phyloP scores from a whole-genome alignment of 2,888 invertebrate species.

The Ectobius pallidus region DNA sequence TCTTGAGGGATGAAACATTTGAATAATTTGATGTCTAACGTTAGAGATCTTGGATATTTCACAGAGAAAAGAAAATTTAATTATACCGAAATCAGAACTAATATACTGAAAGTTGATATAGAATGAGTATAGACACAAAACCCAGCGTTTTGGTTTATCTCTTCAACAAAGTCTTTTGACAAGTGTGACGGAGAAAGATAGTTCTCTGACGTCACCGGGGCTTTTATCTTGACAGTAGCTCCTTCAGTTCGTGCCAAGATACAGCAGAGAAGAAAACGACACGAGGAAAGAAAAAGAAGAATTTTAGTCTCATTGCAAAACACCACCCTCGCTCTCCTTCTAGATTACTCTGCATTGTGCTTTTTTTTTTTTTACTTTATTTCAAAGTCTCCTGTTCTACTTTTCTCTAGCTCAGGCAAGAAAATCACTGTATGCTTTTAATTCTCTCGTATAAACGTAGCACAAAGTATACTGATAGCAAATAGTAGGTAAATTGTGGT shows the following conservation, averaged over 20 bases:
- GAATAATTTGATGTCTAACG: too few relatives aligned
- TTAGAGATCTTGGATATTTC: too few relatives aligned
- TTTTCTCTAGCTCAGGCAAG: too few relatives aligned
- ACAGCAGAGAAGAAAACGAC: neutral
- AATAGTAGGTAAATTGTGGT: too few relatives aligned
- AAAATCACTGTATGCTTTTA: too few relatives aligned
- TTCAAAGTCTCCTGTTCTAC: neutral
- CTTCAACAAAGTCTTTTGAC: neutral
- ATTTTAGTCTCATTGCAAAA: conserved; percentile 3
- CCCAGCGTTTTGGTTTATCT: neutral
- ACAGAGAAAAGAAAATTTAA: too few relatives aligned
- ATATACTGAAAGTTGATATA: too few relatives aligned
- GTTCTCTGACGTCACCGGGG: neutral
- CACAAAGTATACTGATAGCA: too few relatives aligned
- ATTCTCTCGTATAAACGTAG: too few relatives aligned
- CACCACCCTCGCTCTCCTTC: neutral
- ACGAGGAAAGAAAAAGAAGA: neutral
- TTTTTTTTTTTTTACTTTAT: neutral
- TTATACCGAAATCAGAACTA: too few relatives aligned
- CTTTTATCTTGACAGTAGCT: neutral
- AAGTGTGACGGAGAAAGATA: neutral
- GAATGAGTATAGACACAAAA: neutral
- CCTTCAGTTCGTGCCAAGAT: neutral
- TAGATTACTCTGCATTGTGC: neutral
- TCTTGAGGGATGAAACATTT: too few relatives aligned